Base-by-base conservation (phyloP, 2,113 vertebrate genomes). In the Rattus rattus region DNA sequence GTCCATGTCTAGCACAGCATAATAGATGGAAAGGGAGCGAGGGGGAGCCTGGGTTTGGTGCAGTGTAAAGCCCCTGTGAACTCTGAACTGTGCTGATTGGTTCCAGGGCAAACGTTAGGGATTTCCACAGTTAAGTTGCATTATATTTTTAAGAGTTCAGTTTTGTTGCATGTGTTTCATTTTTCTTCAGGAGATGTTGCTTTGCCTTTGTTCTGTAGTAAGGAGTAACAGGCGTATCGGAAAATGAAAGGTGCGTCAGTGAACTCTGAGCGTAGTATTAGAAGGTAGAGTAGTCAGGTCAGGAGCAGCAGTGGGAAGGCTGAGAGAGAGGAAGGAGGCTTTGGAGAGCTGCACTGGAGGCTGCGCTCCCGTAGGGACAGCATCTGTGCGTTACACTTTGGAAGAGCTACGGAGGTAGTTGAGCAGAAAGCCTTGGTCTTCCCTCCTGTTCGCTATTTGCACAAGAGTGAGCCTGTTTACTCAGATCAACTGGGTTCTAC, bases 11-110 rank as follows among this genome's bases (percentile, higher is more conserved):
- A 93, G 83, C 76, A 59, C 36, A 81, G 67, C 81, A 65, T 90
- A 94, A 95, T 96, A 91, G 85, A 65, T 39, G 59, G 69, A 80
- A 94, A 92, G 63, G 92, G 49, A 83, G 20, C 22, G 69, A 87
- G 94, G 80, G 30, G 4, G 13, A 69, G 30, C 67, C 30, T 33
- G 14, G 67, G 30, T 26, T 33, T 7, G 33, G 67, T 33, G 67
- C 67, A 33, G 12, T 69, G 67, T 69, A 30, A 33, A 33, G 67
- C 30, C 59, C 89, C 97, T 97, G 96, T 97, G 92, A 96, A 97
- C 89, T 97, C 94, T 97, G 95, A 97, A 96, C 94, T 97, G 96
- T 97, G 91, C 90, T 97, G 91, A 95, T 97, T 97, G 97, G 86
- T 95, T 96, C 94, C 87, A 95, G 86, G 65, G 85, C 91, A 96